Percentiles rank a stretch among this genome's conserved stretches.
phyloP scores from a whole-genome alignment of 2,113 vertebrate genomes.

The Crotalus viridis region DNA sequence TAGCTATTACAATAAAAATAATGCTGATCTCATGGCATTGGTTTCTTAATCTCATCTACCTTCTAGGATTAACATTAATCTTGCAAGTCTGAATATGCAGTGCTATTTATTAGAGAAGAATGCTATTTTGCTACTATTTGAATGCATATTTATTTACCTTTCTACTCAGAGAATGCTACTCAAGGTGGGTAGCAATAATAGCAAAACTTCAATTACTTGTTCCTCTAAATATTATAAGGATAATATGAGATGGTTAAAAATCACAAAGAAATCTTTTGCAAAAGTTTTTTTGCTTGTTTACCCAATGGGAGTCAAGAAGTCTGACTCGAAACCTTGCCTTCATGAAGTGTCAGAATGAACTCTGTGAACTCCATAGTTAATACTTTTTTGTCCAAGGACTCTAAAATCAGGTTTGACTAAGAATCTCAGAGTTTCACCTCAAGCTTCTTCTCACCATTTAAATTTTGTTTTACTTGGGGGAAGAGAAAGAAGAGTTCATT shows the following conservation, averaged over 20 bases:
- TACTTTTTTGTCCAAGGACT: not conserved
- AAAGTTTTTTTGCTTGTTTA: not conserved
- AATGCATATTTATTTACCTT: not conserved
- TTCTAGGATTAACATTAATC: not conserved
- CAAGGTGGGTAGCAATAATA: not conserved
- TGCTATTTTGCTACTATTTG: not conserved
- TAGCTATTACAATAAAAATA: not conserved
- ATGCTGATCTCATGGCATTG: not conserved
- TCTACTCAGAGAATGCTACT: not conserved
- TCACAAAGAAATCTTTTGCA: slow-evolving; percentile 3
- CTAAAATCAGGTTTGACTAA: slow-evolving; percentile 27
- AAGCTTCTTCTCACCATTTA: slow-evolving; percentile 22
- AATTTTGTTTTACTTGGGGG: not conserved
- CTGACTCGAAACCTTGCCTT: not conserved
- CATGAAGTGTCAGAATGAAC: not conserved
- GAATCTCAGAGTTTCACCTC: not conserved
- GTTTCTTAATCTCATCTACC: not conserved
- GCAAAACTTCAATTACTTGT: not conserved
- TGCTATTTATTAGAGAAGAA: not conserved
- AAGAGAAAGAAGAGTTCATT: not conserved
- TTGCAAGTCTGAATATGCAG: not conserved
- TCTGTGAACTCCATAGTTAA: slow-evolving; percentile 5
- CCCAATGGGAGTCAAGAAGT: not conserved
- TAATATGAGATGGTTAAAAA: not conserved
- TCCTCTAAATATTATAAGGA: not conserved